Evolutionary conservation across 2,888 invertebrate species (phyloP), one percentile per base, ranked within the genome.

Genomic region (Ectemnius cavifrons): DNA sequence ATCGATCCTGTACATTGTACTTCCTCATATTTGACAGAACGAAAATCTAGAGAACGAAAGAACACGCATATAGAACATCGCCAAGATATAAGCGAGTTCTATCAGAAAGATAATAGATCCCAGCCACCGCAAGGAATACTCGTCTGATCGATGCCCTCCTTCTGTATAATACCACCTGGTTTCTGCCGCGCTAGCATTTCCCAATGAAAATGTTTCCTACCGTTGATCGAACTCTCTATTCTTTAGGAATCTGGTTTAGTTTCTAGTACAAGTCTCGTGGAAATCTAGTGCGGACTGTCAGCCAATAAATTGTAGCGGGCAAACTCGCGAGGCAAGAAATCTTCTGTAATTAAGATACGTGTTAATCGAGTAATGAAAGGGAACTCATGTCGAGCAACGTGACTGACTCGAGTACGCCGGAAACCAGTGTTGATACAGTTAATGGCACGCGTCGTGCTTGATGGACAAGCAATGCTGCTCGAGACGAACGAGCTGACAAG

Each of bases 391-490:
- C 37, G 37, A 37, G 37, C 37, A 57, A 37, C 18, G 62, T 64
- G 58, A 67, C 47, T 67, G 58, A 11, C 46, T 45, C 18, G 37
- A 46, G 52, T 69, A 62, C 62, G 58, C 73, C 81, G 83, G 83
- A 87, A 87, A 65, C 79, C 75, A 70, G 71, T 78, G 82, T 85
- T 84, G 84, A 82, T 75, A 78, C 73, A 81, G 81, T 86, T 86
- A 84, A 85, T 86, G 83, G 79, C 67, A 64, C 74, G 77, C 58
- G 78, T 76, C 75, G 70, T 67, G 71, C 64, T 76, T 78, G 83
- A 82, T 79, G 71, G 75, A 69, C 74, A 73, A 71, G 73, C 77
- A 72, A 74, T 71, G 74, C 75, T 71, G 75, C 74, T 63, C 73
- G 63, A 68, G 75, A 66, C 73, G 77, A 77, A 72, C 52, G 61